Percentiles rank a stretch among this genome's conserved stretches.
Conservation (phyloP, 1,140 invertebrate genomes). For the Anoplophora glabripennis region DNA sequence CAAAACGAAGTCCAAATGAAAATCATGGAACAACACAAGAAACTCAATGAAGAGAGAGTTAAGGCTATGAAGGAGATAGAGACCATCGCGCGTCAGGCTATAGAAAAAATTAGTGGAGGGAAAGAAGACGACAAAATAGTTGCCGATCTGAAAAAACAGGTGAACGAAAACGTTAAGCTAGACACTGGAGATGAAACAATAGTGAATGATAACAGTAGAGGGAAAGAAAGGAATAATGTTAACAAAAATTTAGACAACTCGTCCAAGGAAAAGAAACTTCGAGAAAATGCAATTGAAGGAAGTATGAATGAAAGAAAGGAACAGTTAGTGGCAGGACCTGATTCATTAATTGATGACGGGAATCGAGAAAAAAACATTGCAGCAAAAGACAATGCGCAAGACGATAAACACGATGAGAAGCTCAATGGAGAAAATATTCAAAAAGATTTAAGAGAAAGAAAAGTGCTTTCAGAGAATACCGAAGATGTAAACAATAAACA, state of each 20-base stretch:
- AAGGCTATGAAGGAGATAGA: slow-evolving; percentile 42
- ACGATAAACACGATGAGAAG: no score
- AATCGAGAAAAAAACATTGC: background rate
- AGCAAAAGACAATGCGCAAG: slow-evolving; percentile 9
- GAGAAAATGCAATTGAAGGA: background rate
- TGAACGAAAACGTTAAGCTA: slow-evolving; percentile 16
- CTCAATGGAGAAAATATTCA: no score
- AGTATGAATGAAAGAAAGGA: no score
- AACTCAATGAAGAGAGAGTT: slow-evolving; percentile 36
- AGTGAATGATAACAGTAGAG: background rate
- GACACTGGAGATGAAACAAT: background rate
- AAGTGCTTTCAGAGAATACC: no score
- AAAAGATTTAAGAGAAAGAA: no score
- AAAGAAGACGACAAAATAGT: slow-evolving; percentile 28
- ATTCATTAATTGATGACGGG: background rate
- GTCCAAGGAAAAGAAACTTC: background rate
- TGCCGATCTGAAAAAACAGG: slow-evolving; percentile 22
- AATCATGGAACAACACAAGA: slow-evolving; percentile 53
- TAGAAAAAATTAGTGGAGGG: slow-evolving; percentile 39
- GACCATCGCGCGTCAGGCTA: slow-evolving; percentile 39
- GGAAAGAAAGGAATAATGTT: background rate
- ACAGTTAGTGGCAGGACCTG: background rate
- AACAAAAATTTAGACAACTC: background rate
- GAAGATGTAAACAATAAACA: no score
- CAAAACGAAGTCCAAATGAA: slow-evolving; percentile 54